Evolutionary conservation across 1,140 invertebrate species (phyloP).

Genomic region (Sipha flava): DNA sequence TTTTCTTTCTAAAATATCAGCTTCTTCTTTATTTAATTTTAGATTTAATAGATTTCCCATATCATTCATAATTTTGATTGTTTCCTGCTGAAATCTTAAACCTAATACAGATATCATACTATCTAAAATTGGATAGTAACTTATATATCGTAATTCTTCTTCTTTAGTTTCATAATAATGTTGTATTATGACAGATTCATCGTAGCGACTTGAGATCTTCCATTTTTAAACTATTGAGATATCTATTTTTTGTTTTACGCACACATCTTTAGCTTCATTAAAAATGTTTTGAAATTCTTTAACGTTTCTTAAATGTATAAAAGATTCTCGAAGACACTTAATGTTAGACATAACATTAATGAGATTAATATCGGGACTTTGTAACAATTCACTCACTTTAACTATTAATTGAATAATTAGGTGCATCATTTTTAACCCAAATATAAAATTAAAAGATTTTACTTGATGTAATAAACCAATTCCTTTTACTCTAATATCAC

Average conservation of each 20-base stretch:
- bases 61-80: neutral
- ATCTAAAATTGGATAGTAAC: conserved; percentile 32
- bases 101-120: neutral
- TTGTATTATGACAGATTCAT: neutral
- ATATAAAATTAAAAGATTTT: conserved; percentile 34
- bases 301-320: conserved; percentile 24
- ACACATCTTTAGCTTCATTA: conserved; percentile 2
- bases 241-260: conserved; percentile 19
- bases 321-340: conserved; percentile 26
- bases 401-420: conserved; percentile 34
- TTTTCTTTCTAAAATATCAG: neutral
- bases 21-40: conserved; percentile 1
- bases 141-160: conserved; percentile 26
- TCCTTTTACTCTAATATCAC: conserved; percentile 25
- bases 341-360: conserved; percentile 30
- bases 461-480: conserved; percentile 33
- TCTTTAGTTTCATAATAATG: neutral
- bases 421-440: conserved; percentile 31
- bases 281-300: conserved; percentile 26
- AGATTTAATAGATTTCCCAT: neutral
- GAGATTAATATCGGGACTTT: conserved; percentile 28
- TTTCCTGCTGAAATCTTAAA: neutral
- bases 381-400: conserved; percentile 34
- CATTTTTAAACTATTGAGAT: conserved; percentile 33
- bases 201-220: conserved; percentile 14